Percentiles rank a stretch among this genome's conserved stretches.
Evolutionary conservation across 1,140 invertebrate genomes (phyloP).

Genomic region (Musca vetustissima): DNA sequence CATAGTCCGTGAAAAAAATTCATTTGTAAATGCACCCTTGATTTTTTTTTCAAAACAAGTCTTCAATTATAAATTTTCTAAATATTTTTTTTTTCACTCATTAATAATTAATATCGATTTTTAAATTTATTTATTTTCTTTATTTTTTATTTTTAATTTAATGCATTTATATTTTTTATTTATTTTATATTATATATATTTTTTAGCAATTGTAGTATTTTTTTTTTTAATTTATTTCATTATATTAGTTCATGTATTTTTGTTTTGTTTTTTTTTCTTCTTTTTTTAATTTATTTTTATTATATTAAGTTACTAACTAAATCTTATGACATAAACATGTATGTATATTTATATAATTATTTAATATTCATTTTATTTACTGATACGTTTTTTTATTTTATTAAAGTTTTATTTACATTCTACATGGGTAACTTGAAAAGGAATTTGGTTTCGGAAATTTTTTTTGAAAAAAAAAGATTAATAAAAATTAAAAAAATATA

Average conservation of each 20-base stretch:
- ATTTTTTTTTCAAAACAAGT: too few relatives aligned
- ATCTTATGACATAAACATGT: conserved; percentile 16
- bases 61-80: too few relatives aligned
- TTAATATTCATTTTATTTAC: background rate
- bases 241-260: conserved; percentile 14
- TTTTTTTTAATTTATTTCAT: conserved; percentile 8
- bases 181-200: conserved; percentile 1
- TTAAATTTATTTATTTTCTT: background rate
- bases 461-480: too few relatives aligned
- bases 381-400: background rate
- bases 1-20: too few relatives aligned
- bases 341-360: background rate
- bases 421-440: background rate
- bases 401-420: conserved; percentile 13
- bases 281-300: conserved; percentile 8
- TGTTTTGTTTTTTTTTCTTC: too few relatives aligned
- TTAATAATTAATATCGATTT: too few relatives aligned
- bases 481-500: too few relatives aligned
- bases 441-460: too few relatives aligned
- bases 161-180: background rate
- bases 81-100: too few relatives aligned
- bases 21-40: too few relatives aligned
- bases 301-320: conserved; percentile 19
- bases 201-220: conserved; percentile 12
- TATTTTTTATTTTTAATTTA: conserved; percentile 15